Conservation (phyloP, 2,888 invertebrate genomes). For the Axea sp. region DNA sequence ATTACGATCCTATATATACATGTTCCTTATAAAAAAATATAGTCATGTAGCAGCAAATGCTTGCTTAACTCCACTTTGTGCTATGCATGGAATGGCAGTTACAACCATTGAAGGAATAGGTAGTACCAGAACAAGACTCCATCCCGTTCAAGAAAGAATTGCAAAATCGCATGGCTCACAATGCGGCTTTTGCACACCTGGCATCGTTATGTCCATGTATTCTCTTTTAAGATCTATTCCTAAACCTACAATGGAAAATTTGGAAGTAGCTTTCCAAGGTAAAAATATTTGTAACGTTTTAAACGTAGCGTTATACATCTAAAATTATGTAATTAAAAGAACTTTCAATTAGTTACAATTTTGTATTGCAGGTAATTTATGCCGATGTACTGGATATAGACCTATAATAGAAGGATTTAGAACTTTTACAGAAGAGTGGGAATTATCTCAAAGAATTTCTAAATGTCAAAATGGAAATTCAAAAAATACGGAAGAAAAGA, state of each 20-base stretch:
- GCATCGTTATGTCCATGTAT: constrained; percentile 99
- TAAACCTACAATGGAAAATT: constrained; percentile 86
- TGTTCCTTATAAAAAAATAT: constrained; percentile 32
- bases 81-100: constrained; percentile 92
- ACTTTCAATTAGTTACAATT: too few species aligned
- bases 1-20: too few species aligned
- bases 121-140: constrained; percentile 87
- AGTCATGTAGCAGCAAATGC: constrained; percentile 93
- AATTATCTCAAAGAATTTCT: constrained; percentile 76
- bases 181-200: constrained; percentile 97
- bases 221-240: constrained; percentile 87
- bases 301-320: too few species aligned
- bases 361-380: constrained; percentile 87
- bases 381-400: constrained; percentile 95
- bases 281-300: too few species aligned
- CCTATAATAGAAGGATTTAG: constrained; percentile 94
- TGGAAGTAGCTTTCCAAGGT: constrained; percentile 91
- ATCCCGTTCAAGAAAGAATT: constrained; percentile 92
- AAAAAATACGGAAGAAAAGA: constrained; percentile 63
- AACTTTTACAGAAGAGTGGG: constrained; percentile 88
- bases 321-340: too few species aligned
- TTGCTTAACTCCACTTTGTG: constrained; percentile 92
- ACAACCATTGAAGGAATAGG: constrained; percentile 97
- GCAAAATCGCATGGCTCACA: constrained; percentile 96
- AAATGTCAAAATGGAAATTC: constrained; percentile 63